Evolutionary conservation across 2,113 vertebrate species (phyloP).

Genomic region (Octodon degus): DNA sequence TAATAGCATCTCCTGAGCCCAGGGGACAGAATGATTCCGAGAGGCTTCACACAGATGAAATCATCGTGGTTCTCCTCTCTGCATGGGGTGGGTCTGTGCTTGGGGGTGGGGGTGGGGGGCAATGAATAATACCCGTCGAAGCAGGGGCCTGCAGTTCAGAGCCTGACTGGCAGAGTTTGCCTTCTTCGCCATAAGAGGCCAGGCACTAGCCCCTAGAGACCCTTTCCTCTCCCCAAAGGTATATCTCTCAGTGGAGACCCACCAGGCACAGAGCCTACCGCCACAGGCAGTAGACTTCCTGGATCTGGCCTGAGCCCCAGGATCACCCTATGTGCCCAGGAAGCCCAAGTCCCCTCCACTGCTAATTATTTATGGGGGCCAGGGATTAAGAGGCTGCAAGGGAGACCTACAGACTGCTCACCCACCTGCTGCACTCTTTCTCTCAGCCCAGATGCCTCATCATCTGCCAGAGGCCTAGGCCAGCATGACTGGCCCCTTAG

Average conservation of each 20-base stretch:
- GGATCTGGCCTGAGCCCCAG: not conserved
- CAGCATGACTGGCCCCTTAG: not conserved
- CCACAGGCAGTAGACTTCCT: not conserved
- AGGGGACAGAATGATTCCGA: not conserved
- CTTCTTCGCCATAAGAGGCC: no score
- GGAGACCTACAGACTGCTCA: not conserved
- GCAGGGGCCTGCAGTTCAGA: not conserved
- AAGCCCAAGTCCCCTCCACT: not conserved
- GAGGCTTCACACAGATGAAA: not conserved
- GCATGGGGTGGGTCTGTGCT: not conserved
- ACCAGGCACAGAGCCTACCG: not conserved
- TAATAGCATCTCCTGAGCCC: constrained; percentile 27
- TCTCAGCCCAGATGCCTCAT: not conserved
- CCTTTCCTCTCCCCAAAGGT: not conserved
- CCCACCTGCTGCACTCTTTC: not conserved
- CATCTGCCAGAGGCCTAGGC: not conserved
- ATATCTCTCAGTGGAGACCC: not conserved
- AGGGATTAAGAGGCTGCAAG: not conserved
- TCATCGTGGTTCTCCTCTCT: not conserved
- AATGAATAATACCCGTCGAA: not conserved
- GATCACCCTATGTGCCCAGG: not conserved
- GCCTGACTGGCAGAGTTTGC: not conserved
- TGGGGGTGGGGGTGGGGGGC: not conserved
- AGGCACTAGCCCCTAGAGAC: not conserved
- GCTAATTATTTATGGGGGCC: not conserved